A percentile compares a stretch with the other conserved stretches of the same genome.
Conservation (phyloP, 2,113 vertebrate species). For the Porphyrio hochstetteri region DNA sequence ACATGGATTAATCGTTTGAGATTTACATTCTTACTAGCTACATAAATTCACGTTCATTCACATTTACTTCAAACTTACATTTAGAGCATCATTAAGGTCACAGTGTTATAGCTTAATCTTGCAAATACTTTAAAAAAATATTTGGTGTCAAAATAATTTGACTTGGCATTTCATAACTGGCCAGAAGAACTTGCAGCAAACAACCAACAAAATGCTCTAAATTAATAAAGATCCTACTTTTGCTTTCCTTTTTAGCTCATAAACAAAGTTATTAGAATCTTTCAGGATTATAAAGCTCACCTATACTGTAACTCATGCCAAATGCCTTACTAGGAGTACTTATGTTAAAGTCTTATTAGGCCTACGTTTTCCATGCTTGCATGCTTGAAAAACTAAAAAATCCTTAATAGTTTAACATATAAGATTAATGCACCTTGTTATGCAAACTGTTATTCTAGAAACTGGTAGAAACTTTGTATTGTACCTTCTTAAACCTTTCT, state of each 20-base stretch:
- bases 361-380: neutral
- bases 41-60: neutral
- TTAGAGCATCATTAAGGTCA: constrained; percentile 1
- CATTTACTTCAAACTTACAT: neutral
- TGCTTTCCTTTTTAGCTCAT: neutral
- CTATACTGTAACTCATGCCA: neutral
- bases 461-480: neutral
- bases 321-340: neutral
- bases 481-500: neutral
- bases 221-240: neutral
- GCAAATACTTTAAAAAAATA: constrained; percentile 6
- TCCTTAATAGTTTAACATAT: neutral
- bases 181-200: neutral
- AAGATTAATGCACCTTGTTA: neutral
- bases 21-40: constrained; percentile 2
- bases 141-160: neutral
- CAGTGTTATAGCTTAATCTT: neutral
- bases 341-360: neutral
- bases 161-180: neutral
- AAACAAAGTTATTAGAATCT: neutral
- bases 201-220: neutral
- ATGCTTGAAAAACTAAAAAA: neutral
- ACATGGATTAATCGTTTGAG: neutral
- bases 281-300: neutral
- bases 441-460: neutral